A percentile compares a stretch with the other conserved stretches of the same genome.
Evolutionary conservation across 1,140 invertebrate species (phyloP).

Genomic region (Drosophila micromelanica): DNA sequence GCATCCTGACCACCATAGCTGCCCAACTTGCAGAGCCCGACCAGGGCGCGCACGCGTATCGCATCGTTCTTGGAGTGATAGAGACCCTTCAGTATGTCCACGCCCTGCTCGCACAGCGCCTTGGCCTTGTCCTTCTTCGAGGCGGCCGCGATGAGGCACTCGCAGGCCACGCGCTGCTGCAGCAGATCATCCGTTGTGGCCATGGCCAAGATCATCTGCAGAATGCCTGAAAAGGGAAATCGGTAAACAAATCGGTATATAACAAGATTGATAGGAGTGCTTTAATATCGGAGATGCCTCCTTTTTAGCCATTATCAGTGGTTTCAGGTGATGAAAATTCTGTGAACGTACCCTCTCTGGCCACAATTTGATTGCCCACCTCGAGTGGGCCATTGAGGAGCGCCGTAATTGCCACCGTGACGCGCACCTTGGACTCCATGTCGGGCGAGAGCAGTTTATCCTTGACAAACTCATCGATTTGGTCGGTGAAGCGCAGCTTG

Average conservation of each 20-base stretch:
- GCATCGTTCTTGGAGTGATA: constrained; percentile 96
- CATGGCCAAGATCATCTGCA: constrained; percentile 99
- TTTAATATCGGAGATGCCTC: no score
- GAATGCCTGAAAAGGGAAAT: constrained; percentile 86
- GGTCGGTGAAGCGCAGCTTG: constrained; percentile 90
- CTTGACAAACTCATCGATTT: constrained; percentile 95
- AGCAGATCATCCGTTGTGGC: constrained; percentile 93
- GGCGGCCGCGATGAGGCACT: constrained; percentile 97
- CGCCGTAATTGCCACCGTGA: constrained; percentile 95
- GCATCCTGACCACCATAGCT: constrained; percentile 98
- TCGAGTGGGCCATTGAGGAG: constrained; percentile 96
- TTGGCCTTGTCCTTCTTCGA: constrained; percentile 99
- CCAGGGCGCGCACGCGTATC: constrained; percentile 94
- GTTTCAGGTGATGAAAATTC: neutral
- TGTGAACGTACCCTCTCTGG: constrained; percentile 88
- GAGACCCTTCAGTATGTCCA: constrained; percentile 96
- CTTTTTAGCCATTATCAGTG: no score
- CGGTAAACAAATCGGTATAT: neutral
- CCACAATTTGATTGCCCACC: constrained; percentile 96
- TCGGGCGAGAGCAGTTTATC: constrained; percentile 93
- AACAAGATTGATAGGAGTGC: no score
- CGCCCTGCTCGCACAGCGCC: constrained; percentile 95
- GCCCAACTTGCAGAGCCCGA: constrained; percentile 98
- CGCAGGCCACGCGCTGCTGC: constrained; percentile 97
- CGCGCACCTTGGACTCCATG: constrained; percentile 95